Conservation (phyloP, 2,113 vertebrate genomes). For the Illadopsis cleaveri region DNA sequence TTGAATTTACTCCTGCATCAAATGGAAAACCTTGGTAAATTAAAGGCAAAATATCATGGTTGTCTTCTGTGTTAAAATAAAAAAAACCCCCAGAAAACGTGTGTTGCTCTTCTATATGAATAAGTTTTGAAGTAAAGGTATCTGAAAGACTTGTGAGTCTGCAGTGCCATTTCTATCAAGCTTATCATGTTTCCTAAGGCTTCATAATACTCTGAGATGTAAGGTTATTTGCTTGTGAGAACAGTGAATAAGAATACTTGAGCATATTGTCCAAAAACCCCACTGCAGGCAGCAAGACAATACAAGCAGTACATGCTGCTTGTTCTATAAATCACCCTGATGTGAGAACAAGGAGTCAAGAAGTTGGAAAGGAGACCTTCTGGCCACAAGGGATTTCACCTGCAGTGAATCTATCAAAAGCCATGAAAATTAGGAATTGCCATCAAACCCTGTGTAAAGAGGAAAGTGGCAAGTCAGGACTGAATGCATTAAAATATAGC, state of each 20-base stretch:
- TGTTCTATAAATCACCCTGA: neutral
- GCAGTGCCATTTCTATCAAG: neutral
- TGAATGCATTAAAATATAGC: neutral
- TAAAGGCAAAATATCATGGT: neutral
- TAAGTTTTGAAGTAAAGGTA: neutral
- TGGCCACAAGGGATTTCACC: neutral
- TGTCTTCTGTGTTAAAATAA: neutral
- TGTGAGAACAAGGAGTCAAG: neutral
- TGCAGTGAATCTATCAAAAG: neutral
- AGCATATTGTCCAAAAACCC: neutral
- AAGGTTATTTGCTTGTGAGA: neutral
- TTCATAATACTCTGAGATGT: neutral
- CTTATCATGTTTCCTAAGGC: neutral
- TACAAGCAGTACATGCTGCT: neutral
- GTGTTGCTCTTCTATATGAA: neutral
- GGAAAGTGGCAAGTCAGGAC: neutral
- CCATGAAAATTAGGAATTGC: neutral
- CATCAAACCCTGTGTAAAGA: neutral
- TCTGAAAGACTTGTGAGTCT: neutral
- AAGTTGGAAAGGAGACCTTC: neutral
- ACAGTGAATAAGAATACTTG: neutral
- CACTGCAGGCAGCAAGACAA: neutral
- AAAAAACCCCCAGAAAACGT: neutral
- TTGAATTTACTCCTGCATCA: neutral
- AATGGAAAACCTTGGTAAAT: neutral